Base-by-base conservation (phyloP, 1,140 invertebrate genomes). In the Phthorimaea operculella region DNA sequence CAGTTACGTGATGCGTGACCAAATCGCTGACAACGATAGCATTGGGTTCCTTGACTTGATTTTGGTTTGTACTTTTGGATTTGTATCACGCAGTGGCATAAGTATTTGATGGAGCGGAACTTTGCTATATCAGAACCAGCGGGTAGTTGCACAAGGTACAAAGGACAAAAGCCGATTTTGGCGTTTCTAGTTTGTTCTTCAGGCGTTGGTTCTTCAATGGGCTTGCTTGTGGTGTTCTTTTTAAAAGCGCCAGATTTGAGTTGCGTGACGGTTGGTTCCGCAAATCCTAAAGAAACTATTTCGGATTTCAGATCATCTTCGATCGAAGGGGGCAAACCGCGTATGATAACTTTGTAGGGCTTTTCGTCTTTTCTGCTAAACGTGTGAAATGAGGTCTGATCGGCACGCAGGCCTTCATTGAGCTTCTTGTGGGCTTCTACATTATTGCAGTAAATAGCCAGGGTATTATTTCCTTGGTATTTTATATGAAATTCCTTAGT, bases 1-100 rank as follows among this genome's bases (percentile, higher is more conserved):
- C 77, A 80, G 42, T 74, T 72, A 0, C 33, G 4, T 5, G 66
- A 68, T 3, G 71, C 68, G 54, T 80, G 70, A 14, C 71, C 70
- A 68, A 65, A 81, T 12, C 67, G 50, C 61, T 83, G 77, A 33
- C 73, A 80, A 7, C 48, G 15, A 28, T 18, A 50, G 16, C 48
- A 50, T 28, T 50, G 48, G 4, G 48, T 50, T 7, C 48, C 48
- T 11, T 7, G 4, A 7, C 8, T 18, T 5, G 6, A 5, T 14
- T 50, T 50, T 17, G 48, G 48, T 28, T 50, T 50, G n/a, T 12
- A 50, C 9, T 16, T 16, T 50, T 50, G 16, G 4, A 50, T 50
- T 17, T 50, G 15, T 8, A 50, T n/a, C 7, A 18, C 48, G 18
- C 48, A 50, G 9, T 50, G 15, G 18, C 48, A 50, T 8, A 50